Evolutionary conservation across 2,113 vertebrate species (phyloP).

Genomic region (cat (Felis catus)): DNA sequence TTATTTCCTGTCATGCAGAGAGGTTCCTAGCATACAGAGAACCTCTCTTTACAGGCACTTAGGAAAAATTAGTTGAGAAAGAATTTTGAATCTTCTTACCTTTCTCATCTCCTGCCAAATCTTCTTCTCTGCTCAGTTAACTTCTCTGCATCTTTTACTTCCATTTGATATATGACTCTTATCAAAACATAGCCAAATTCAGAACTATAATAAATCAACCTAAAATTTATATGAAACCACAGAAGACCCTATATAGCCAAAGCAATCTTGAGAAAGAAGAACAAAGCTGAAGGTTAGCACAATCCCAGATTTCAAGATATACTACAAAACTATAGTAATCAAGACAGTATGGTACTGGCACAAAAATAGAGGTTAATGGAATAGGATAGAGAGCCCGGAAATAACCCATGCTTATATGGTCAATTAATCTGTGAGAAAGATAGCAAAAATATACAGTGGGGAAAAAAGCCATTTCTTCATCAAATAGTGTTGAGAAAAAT

Average conservation of each 20-base stretch:
- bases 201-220: background rate
- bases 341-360: background rate
- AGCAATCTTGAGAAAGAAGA: background rate
- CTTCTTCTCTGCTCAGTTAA: background rate
- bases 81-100: background rate
- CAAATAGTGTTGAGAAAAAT: background rate
- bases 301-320: background rate
- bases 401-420: background rate
- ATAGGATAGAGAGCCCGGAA: background rate
- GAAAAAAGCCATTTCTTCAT: background rate
- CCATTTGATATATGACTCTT: background rate
- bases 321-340: background rate
- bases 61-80: background rate
- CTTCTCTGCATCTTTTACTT: constrained; percentile 1
- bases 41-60: background rate
- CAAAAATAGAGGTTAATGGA: background rate
- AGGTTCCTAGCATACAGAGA: background rate
- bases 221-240: background rate
- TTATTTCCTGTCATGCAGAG: background rate
- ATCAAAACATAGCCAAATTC: background rate
- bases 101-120: background rate
- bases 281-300: background rate
- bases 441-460: background rate
- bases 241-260: background rate
- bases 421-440: background rate